Conservation (phyloP, 92 coral and sea anemone genomes). For the Scolanthus callimorphus region DNA sequence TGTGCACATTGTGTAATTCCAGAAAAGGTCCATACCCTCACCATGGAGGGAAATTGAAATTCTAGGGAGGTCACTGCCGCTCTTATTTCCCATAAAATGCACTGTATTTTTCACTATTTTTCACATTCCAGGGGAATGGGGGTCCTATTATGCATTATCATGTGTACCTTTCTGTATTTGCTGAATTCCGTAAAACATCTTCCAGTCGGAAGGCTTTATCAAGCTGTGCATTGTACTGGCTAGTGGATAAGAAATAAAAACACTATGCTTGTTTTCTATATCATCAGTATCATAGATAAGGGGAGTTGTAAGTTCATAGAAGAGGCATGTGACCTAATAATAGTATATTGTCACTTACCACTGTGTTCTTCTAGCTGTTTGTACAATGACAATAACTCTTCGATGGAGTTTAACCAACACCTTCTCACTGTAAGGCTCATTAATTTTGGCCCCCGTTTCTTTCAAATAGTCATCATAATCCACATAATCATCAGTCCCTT, state of each 20-base stretch:
- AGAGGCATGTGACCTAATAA: no score
- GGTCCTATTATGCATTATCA: slow-evolving; percentile 42
- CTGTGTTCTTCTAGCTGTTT: slow-evolving; percentile 82
- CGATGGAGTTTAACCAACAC: slow-evolving; percentile 80
- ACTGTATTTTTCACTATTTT: no score
- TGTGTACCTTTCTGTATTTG: slow-evolving; percentile 72
- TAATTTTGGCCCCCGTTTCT: slow-evolving; percentile 64
- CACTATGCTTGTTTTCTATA: no score
- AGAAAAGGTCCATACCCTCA: no score
- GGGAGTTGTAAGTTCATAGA: no score
- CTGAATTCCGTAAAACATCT: slow-evolving; percentile 74
- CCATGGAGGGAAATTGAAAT: no score
- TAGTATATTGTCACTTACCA: no score
- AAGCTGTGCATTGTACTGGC: slow-evolving; percentile 89
- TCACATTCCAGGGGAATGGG: no score
- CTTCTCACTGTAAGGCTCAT: slow-evolving; percentile 80
- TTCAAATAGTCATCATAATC: slow-evolving; percentile 90
- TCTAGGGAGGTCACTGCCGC: no score
- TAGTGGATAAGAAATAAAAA: slow-evolving; percentile 12
- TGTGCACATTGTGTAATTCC: no score
- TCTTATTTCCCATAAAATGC: no score
- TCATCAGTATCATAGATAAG: no score
- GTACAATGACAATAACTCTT: slow-evolving; percentile 75
- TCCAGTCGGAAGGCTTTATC: slow-evolving; percentile 87
- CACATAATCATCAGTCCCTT: slow-evolving; percentile 97